Conservation (phyloP, 2,113 vertebrate species). For the Columba janthina region DNA sequence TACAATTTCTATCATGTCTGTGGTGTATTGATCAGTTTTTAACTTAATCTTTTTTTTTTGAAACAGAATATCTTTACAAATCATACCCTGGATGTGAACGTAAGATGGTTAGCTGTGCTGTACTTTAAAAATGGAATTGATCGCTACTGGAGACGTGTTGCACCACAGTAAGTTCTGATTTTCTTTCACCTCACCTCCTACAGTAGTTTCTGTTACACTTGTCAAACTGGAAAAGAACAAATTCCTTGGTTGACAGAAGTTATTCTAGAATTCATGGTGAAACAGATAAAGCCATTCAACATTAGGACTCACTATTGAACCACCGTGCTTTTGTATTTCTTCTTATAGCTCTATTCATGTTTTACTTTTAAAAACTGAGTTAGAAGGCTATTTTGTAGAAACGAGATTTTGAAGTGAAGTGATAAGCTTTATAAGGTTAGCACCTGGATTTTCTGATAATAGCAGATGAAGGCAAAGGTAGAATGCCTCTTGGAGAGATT, state of each 20-base stretch:
- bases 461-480: background rate
- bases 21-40: background rate
- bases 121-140: constrained; percentile 99
- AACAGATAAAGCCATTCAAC: background rate
- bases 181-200: background rate
- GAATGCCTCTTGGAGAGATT: background rate
- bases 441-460: background rate
- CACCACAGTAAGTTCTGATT: constrained; percentile 88
- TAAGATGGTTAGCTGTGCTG: constrained; percentile 95
- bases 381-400: background rate
- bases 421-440: background rate
- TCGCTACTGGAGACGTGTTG: constrained; percentile 95
- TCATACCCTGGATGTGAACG: constrained; percentile 93
- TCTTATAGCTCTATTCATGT: background rate
- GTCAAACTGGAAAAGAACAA: background rate
- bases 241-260: background rate
- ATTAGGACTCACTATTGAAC: background rate
- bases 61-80: constrained; percentile 95
- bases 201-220: background rate
- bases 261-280: background rate
- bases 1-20: background rate
- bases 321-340: background rate
- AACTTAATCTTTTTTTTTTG: background rate
- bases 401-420: background rate
- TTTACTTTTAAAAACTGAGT: background rate